These are phyloP conservation scores for Ostrea denselamellosa DNA, from an alignment of 1,140 invertebrate species.

Conservation along the genomic window DNA sequence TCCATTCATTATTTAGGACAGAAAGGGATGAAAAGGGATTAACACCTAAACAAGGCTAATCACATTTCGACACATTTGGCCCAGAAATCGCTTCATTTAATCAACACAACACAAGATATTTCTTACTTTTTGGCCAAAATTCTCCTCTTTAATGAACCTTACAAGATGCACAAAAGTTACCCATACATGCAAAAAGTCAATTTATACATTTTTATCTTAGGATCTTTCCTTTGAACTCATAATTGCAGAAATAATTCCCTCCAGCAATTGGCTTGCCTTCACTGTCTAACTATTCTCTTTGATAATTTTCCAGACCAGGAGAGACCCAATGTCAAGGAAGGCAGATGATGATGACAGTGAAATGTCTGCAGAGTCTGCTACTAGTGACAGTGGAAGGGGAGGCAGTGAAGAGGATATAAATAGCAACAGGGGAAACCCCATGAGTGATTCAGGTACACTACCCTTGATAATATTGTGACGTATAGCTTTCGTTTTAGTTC, in stretches of 20 bases:
- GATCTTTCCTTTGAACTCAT: slow-evolving; percentile 10
- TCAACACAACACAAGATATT: slow-evolving; percentile 30
- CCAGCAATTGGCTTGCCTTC: not conserved
- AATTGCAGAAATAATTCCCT: slow-evolving; percentile 7
- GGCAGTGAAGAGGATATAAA: slow-evolving; percentile 70
- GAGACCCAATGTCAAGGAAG: slow-evolving; percentile 48
- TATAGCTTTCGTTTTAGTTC: not conserved
- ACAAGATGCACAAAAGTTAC: not conserved
- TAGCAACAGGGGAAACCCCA: slow-evolving; percentile 62
- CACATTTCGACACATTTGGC: not conserved
- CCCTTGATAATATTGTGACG: not conserved
- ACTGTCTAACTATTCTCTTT: slow-evolving; percentile 5
- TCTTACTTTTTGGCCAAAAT: not conserved
- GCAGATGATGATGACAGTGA: slow-evolving; percentile 68
- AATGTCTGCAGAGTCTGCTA: slow-evolving; percentile 66
- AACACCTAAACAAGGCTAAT: slow-evolving; percentile 37
- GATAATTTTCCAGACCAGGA: slow-evolving; percentile 55
- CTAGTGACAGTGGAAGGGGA: slow-evolving; percentile 71
- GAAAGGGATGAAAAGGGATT: not conserved
- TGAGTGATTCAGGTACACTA: slow-evolving; percentile 64
- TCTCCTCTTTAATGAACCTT: slow-evolving; percentile 1
- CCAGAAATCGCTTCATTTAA: not conserved
- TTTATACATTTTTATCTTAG: not conserved
- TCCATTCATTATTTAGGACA: not conserved
- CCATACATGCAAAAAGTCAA: slow-evolving; percentile 25